Evolutionary conservation across 1,140 invertebrate species (phyloP).

Genomic region (Platorchestia sp.): DNA sequence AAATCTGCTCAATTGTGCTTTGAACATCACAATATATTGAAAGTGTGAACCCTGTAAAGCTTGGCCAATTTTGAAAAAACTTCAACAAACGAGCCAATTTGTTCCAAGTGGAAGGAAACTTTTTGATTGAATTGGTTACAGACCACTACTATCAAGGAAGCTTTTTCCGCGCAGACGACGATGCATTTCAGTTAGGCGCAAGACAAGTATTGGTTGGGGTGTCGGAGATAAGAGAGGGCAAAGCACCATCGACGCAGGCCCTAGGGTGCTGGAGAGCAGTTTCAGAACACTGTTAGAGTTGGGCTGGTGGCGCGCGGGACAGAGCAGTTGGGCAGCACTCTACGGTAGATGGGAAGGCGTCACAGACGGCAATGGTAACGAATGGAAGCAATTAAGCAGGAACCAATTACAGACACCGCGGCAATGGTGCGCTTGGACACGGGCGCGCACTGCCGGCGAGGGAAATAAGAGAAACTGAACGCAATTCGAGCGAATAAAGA

Average conservation of each 20-base stretch:
- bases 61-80: not conserved
- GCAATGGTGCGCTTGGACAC: not conserved
- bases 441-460: not conserved
- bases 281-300: not conserved
- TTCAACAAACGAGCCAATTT: not conserved
- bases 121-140: not conserved
- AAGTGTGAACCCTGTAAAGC: not conserved
- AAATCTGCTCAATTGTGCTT: not conserved
- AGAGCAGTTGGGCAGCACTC: not conserved
- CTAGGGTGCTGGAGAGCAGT: not conserved
- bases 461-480: not conserved
- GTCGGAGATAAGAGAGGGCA: not conserved
- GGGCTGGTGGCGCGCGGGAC: not conserved
- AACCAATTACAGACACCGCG: conserved; percentile 31
- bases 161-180: not conserved
- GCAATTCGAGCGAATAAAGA: not conserved
- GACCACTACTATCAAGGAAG: not conserved
- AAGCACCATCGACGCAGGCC: not conserved
- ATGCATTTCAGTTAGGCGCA: not conserved
- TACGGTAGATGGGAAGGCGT: conserved; percentile 15
- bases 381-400: conserved; percentile 49
- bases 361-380: conserved; percentile 45
- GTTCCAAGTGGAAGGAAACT: not conserved
- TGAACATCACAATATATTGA: not conserved
- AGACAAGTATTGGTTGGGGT: not conserved